Base-by-base conservation (phyloP, 2,113 vertebrate genomes). In the Microcebus tavaratra region DNA sequence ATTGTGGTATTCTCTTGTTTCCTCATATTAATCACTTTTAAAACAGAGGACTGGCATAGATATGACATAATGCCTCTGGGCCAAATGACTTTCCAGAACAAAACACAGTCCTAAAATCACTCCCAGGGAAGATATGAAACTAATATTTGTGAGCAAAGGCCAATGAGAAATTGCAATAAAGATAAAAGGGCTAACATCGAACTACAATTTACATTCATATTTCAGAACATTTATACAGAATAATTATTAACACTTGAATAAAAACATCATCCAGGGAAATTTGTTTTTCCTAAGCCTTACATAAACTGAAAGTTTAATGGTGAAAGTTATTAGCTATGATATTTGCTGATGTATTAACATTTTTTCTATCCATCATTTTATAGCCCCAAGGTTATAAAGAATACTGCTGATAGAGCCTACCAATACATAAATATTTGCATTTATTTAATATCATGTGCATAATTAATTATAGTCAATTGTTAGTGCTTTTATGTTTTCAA, bases 11-110 rank as follows among this genome's bases (percentile, higher is more conserved):
- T 93, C 59, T 97, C 68, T 75, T 92, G 31, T 75, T 97, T 95
- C 39, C 72, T 96, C 75, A 80, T 50, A 88, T 83, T 91, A 91
- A 96, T 87, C 70, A 83, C 27, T 96, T 97, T 92, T 91, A 88
- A 85, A 76, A 63, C 39, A 11, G 31, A 96, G 73, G 68, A 63
- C 25, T 65, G 39, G n/a, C 29, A 63, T 18, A 84, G 17, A 63
- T 81, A 90, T n/a, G 81, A 92, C 36, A 79, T n/a, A 86, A 81
- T 42, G 84, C 80, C n/a, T 73, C 39, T 48, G 36, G 90, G 45
- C 42, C 11, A 82, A 90, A 48, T n/a, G 61, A 90, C 65, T 91
- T 88, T 3, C 1, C 34, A 65, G n/a, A 95, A 61, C 42, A 48
- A 92, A 92, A 65, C 34, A 76, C 94, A 91, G 18, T 78, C 59